phyloP scores from a whole-genome alignment of 2,888 invertebrate species.

The Harpalus rubripes region DNA sequence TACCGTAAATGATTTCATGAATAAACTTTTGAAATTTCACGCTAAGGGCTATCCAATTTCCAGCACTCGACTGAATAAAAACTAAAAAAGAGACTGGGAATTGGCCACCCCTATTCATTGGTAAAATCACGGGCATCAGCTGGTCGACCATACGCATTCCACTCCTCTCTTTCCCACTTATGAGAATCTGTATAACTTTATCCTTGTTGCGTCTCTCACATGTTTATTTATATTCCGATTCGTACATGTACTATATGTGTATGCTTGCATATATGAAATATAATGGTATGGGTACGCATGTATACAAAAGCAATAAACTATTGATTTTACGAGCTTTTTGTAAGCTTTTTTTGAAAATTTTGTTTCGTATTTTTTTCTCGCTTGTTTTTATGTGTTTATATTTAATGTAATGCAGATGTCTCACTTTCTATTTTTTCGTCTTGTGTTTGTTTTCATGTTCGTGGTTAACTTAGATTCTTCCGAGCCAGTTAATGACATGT shows the following conservation, averaged over 20 bases:
- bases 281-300: slow-evolving; percentile 50
- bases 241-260: slow-evolving; percentile 31
- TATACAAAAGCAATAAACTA: slow-evolving; percentile 56
- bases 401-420: slow-evolving; percentile 62
- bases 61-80: slow-evolving; percentile 22
- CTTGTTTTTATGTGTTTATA: slow-evolving; percentile 50
- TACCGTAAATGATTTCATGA: background rate
- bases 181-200: background rate
- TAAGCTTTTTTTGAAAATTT: slow-evolving; percentile 51
- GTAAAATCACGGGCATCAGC: slow-evolving; percentile 53
- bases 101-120: slow-evolving; percentile 49
- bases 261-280: slow-evolving; percentile 44
- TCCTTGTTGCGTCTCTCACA: slow-evolving; percentile 21
- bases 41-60: slow-evolving; percentile 37
- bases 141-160: slow-evolving; percentile 25
- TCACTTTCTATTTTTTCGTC: slow-evolving; percentile 44
- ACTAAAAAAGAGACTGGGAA: background rate
- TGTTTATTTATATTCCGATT: slow-evolving; percentile 58
- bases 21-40: slow-evolving; percentile 15
- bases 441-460: slow-evolving; percentile 47
- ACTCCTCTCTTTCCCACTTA: background rate
- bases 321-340: slow-evolving; percentile 58
- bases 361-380: slow-evolving; percentile 48
- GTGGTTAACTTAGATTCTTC: slow-evolving; percentile 35
- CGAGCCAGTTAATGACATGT: slow-evolving; percentile 26